phyloP scores from a whole-genome alignment of 2,888 invertebrate species.

The Tetrapedia diversipes region DNA sequence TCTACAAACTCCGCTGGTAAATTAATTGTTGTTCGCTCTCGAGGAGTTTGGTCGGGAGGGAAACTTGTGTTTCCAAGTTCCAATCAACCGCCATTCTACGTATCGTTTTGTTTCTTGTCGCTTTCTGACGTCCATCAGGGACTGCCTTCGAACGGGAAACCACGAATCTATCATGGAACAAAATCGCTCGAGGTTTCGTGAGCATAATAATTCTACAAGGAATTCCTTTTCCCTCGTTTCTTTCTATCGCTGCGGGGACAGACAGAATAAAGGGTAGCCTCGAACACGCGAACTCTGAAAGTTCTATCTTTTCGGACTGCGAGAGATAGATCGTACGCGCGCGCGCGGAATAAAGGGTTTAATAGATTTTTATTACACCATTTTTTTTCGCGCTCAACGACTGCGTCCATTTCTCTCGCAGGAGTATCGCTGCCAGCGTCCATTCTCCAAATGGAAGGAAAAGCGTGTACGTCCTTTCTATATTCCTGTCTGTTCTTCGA shows the following conservation, averaged over 20 bases:
- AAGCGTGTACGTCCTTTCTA: constrained; percentile 9
- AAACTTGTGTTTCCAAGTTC: constrained; percentile 23
- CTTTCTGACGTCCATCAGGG: background rate
- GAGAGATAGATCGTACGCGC: background rate
- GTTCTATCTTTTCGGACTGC: background rate
- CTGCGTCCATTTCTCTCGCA: constrained; percentile 12
- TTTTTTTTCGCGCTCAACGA: background rate
- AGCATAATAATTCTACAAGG: background rate
- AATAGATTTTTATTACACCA: constrained; percentile 29
- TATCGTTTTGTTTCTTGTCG: constrained; percentile 14
- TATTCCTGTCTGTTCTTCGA: background rate
- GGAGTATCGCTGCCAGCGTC: background rate
- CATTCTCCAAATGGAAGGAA: constrained; percentile 26
- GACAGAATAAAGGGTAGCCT: background rate
- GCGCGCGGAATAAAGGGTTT: background rate
- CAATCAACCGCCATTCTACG: constrained; percentile 23
- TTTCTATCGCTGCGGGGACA: background rate
- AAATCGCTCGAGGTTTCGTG: background rate
- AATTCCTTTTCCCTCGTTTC: background rate
- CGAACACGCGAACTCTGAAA: constrained; percentile 2
- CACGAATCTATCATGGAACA: background rate
- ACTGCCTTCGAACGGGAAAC: background rate
- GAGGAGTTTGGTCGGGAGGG: constrained; percentile 9
- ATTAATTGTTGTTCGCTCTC: constrained; percentile 42
- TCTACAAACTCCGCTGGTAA: constrained; percentile 34